phyloP scores from a whole-genome alignment of 2,113 vertebrate genomes.

The Brachyhypopomus gauderio region DNA sequence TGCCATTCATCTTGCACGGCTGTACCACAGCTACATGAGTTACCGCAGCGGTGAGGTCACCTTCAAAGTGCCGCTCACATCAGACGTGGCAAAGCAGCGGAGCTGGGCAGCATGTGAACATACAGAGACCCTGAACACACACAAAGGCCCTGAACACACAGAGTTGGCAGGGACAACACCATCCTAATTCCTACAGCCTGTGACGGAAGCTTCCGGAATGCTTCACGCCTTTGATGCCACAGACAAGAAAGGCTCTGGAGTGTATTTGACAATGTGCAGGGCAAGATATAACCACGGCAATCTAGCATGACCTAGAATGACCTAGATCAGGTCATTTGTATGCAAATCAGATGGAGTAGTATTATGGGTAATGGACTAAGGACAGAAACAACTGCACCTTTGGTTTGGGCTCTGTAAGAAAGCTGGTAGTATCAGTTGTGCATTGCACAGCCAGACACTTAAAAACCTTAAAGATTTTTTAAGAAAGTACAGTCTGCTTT shows the following conservation, averaged over 20 bases:
- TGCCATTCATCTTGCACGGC: not conserved
- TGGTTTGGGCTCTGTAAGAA: not conserved
- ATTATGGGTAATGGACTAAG: not conserved
- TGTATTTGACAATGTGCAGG: not conserved
- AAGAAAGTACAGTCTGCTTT: not conserved
- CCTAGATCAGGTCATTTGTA: not conserved
- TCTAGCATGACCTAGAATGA: not conserved
- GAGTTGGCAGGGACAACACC: not conserved
- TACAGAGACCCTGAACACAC: not conserved
- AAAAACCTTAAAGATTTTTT: not conserved
- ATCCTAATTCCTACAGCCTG: not conserved
- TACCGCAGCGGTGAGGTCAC: slow-evolving; percentile 2
- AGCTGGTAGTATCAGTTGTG: not conserved
- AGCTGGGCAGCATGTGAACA: not conserved
- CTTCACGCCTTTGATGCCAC: not conserved
- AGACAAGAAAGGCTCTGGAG: not conserved
- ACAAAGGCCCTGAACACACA: not conserved
- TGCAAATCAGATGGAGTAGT: not conserved
- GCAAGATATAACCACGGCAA: not conserved
- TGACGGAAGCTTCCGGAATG: not conserved
- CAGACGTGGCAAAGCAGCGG: not conserved
- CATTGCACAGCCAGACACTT: not conserved
- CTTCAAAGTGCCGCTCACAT: slow-evolving; percentile 21
- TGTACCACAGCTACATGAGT: not conserved
- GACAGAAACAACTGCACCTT: slow-evolving; percentile 16